A percentile compares a stretch with the other conserved stretches of the same genome.
These are phyloP conservation scores for Patella pellucida DNA, from an alignment of 2,888 invertebrate species.

Conservation along the genomic window DNA sequence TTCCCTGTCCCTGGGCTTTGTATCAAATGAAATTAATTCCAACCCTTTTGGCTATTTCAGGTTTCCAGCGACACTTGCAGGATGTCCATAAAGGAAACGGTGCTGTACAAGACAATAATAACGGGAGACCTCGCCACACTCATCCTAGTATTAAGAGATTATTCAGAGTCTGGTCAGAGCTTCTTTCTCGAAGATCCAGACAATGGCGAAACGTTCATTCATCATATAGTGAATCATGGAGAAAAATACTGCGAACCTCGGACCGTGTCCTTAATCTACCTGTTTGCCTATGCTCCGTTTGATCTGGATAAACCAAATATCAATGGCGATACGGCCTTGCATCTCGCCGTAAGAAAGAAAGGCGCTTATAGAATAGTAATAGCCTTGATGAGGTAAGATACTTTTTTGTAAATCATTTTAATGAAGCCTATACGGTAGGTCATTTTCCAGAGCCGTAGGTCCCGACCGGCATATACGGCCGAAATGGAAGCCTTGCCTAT, in stretches of 20 bases:
- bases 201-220: slow-evolving; percentile 54
- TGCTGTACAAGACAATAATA: slow-evolving; percentile 71
- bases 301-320: slow-evolving; percentile 54
- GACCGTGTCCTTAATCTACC: slow-evolving; percentile 55
- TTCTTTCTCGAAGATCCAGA: slow-evolving; percentile 43
- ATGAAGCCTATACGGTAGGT: too few species aligned
- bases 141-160: slow-evolving; percentile 36
- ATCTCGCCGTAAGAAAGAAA: slow-evolving; percentile 48
- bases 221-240: slow-evolving; percentile 48
- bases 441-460: too few species aligned
- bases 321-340: slow-evolving; percentile 59
- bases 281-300: slow-evolving; percentile 54
- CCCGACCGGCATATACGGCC: too few species aligned
- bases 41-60: too few species aligned
- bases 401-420: too few species aligned
- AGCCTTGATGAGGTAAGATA: slow-evolving; percentile 60
- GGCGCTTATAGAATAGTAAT: slow-evolving; percentile 53
- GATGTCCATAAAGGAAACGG: slow-evolving; percentile 44
- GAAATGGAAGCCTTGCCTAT: too few species aligned
- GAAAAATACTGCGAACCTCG: slow-evolving; percentile 43
- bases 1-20: too few species aligned
- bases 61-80: background rate
- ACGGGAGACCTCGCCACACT: slow-evolving; percentile 27
- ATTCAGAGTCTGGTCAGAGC: slow-evolving; percentile 44
- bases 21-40: too few species aligned